These are phyloP conservation scores for Chaunax sp. DNA, from an alignment of 2,797 vertebrate species.

Conservation along the genomic window DNA sequence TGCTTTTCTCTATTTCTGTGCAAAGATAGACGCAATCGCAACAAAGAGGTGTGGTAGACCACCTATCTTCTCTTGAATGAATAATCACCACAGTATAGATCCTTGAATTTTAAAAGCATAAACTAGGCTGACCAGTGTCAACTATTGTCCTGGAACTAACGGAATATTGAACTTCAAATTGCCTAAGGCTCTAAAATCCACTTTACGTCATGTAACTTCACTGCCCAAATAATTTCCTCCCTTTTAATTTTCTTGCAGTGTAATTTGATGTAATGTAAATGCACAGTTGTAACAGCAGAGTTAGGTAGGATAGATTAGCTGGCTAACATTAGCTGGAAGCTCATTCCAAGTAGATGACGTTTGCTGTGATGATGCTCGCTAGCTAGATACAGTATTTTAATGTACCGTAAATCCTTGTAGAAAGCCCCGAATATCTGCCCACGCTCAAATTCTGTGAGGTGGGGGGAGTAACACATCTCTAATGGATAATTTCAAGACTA, in stretches of 20 bases:
- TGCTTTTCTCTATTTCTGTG: no score
- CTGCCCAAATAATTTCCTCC: not conserved
- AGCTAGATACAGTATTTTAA: slow-evolving; percentile 44
- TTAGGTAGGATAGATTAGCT: slow-evolving; percentile 33
- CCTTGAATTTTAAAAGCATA: not conserved
- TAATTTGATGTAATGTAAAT: not conserved
- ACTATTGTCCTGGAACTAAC: slow-evolving; percentile 9
- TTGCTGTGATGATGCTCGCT: slow-evolving; percentile 57
- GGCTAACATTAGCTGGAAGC: slow-evolving; percentile 62
- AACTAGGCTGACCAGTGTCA: not conserved
- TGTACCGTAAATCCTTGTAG: not conserved
- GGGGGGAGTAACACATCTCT: not conserved
- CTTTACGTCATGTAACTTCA: not conserved
- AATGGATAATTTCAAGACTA: not conserved
- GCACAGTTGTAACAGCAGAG: slow-evolving; percentile 1
- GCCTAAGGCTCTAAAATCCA: slow-evolving; percentile 6
- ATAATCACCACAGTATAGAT: not conserved
- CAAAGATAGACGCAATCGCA: slow-evolving; percentile 26
- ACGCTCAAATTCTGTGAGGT: fast-evolving
- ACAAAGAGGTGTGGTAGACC: slow-evolving; percentile 29
- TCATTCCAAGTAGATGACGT: slow-evolving; percentile 69
- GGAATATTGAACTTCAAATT: slow-evolving; percentile 8
- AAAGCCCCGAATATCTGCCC: not conserved
- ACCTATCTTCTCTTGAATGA: no score
- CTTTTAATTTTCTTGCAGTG: not conserved